Percentiles rank a stretch among this genome's conserved stretches.
These are phyloP conservation scores for Micronycteris hirsuta DNA, from an alignment of 2,113 vertebrate genomes.

Conservation along the genomic window DNA sequence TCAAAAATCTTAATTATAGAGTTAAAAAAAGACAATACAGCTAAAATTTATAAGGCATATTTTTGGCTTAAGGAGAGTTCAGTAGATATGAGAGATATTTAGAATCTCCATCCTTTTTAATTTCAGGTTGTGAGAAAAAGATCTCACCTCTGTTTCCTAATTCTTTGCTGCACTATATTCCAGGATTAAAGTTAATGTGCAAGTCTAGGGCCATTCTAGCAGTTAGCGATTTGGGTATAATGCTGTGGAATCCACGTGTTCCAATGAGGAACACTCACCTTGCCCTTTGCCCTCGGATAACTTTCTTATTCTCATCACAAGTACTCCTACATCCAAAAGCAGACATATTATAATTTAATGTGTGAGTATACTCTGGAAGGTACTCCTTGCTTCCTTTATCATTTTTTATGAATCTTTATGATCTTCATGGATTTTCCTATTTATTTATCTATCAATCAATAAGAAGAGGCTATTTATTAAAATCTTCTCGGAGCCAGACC, in stretches of 20 bases:
- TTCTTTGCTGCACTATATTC: background rate
- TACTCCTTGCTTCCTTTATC: background rate
- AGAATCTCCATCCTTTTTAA: background rate
- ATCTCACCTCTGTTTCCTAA: background rate
- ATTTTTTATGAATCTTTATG: background rate
- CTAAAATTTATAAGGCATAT: background rate
- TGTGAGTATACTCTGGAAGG: background rate
- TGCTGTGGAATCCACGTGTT: background rate
- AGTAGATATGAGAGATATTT: background rate
- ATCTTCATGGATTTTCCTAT: background rate
- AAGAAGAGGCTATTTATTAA: background rate
- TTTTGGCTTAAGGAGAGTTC: background rate
- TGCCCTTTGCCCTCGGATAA: background rate
- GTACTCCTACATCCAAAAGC: background rate
- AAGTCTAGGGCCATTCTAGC: background rate
- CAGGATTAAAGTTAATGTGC: background rate
- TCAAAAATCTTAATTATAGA: conserved; percentile 30
- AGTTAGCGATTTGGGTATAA: background rate
- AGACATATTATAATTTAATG: background rate
- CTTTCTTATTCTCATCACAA: background rate
- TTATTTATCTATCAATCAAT: background rate
- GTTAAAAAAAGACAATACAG: background rate
- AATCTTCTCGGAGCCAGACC: background rate
- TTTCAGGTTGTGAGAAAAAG: background rate
- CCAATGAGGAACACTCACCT: background rate